phyloP scores from a whole-genome alignment of 1,140 invertebrate genomes.

The Heliothis subflexa region DNA sequence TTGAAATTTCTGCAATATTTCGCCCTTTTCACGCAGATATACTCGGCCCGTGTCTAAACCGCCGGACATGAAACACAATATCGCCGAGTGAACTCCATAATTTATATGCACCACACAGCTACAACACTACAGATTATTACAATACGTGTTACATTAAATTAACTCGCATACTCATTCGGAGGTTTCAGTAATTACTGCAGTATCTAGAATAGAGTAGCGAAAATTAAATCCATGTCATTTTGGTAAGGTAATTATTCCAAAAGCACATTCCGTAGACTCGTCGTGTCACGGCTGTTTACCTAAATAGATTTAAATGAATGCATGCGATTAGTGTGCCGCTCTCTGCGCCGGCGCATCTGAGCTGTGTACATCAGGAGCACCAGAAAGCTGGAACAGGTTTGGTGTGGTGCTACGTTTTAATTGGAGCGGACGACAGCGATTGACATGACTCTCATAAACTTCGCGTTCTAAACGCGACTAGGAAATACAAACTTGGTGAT shows the following conservation, averaged over 20 bases:
- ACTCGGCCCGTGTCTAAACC: constrained; percentile 77
- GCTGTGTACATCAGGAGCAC: constrained; percentile 52
- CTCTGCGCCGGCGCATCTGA: constrained; percentile 55
- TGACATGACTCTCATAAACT: constrained; percentile 52
- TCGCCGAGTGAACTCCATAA: constrained; percentile 79
- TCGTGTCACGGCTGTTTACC: constrained; percentile 63
- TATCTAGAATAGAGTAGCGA: not conserved
- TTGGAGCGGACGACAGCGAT: constrained; percentile 62
- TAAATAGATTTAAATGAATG: constrained; percentile 80
- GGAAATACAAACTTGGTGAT: not conserved
- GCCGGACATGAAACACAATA: constrained; percentile 85
- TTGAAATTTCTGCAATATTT: constrained; percentile 85
- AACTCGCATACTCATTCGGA: constrained; percentile 23
- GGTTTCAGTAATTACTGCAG: constrained; percentile 3
- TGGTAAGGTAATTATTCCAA: not conserved
- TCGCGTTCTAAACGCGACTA: constrained; percentile 19
- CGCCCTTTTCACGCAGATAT: constrained; percentile 83
- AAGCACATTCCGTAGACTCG: constrained; percentile 56
- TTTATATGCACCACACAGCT: constrained; percentile 75
- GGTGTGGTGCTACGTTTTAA: constrained; percentile 72
- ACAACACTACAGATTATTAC: constrained; percentile 70
- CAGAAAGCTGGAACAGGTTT: constrained; percentile 63
- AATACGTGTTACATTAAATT: constrained; percentile 68
- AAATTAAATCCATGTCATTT: not conserved
- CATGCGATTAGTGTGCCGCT: constrained; percentile 65